Base-by-base conservation (phyloP, 2,113 vertebrate genomes). In the Cathartes aura region DNA sequence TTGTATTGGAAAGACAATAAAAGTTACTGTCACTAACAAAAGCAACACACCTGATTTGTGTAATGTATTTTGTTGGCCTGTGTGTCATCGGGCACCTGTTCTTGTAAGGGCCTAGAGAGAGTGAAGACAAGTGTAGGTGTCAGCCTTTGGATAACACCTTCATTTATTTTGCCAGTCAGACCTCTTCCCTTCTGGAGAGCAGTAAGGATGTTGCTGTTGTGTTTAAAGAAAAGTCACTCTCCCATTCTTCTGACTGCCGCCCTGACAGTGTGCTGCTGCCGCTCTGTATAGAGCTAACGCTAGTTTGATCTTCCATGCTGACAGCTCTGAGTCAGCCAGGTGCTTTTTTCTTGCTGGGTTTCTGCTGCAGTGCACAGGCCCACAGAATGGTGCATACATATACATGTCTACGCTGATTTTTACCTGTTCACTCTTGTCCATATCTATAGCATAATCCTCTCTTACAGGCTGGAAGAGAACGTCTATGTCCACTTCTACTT, bases 1-100 rank as follows among this genome's bases (percentile, higher is more conserved):
- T 80, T 83, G 48, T 89, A 50, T 87, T 83, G 27, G 83, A 80
- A 89, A 80, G 68, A 53, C 47, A 95, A 90, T 95, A 87, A 96
- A 96, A 85, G 62, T 74, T 88, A 60, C 26, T 72, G 40, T 89
- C 34, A 29, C 22, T 62, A 82, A 81, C 56, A 82, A 71, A 80
- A 91, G 38, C 29, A 68, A 18, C 32, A 21, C n/a, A 20, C 22
- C 15, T 66, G 15, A 23, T 48, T 42, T 90, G 48, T 89, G 50
- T 68, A 6, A 13, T 62, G 32, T 60, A 15, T 87, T 94, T 40
- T 87, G 53, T 59, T 83, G 74, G 47, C 48, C 55, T 66, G 21
- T 72, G 42, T 86, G 80, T 64, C n/a, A 15, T 67, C 27, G 27
- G 79, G 43, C 38, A 62, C 45, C 26, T 47, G 9, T 30, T 73